A percentile compares a stretch with the other conserved stretches of the same genome.
Evolutionary conservation across 2,888 invertebrate genomes (phyloP).

Genomic region (Torymus texanus): DNA sequence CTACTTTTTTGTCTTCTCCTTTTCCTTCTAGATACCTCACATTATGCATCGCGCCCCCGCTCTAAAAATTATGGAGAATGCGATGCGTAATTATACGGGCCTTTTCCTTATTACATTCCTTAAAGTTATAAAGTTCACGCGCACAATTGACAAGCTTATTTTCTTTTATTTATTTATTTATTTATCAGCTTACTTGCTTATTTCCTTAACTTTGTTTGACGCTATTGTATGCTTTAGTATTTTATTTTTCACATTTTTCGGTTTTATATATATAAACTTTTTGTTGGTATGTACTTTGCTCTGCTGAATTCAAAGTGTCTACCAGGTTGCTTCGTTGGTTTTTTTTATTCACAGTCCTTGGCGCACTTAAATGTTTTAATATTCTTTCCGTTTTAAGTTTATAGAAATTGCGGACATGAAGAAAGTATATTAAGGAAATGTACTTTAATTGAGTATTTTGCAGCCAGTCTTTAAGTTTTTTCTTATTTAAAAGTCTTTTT

Average conservation of each 20-base stretch:
- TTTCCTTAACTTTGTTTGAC: background rate
- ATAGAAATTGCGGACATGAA: constrained; percentile 45
- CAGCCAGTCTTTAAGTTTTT: constrained; percentile 55
- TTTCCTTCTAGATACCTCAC: constrained; percentile 1
- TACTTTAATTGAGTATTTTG: constrained; percentile 55
- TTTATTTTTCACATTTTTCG: constrained; percentile 14
- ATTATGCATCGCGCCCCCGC: constrained; percentile 1
- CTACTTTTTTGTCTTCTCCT: constrained; percentile 5
- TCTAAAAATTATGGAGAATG: constrained; percentile 14
- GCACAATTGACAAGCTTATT: constrained; percentile 59
- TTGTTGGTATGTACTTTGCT: constrained; percentile 16
- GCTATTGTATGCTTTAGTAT: constrained; percentile 20
- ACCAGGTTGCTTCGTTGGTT: constrained; percentile 54
- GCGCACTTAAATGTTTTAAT: constrained; percentile 36
- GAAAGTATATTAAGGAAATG: constrained; percentile 47
- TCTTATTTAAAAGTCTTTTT: constrained; percentile 52
- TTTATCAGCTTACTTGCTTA: constrained; percentile 11
- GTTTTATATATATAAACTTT: constrained; percentile 34
- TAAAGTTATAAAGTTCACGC: constrained; percentile 49
- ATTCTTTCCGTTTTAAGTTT: constrained; percentile 14
- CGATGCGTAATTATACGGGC: constrained; percentile 45
- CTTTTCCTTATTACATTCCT: constrained; percentile 26
- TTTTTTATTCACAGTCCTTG: constrained; percentile 37
- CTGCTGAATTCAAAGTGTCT: constrained; percentile 40
- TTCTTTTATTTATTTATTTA: constrained; percentile 35